Evolutionary conservation across 2,888 invertebrate species (phyloP).

Genomic region (Sturmia bella): DNA sequence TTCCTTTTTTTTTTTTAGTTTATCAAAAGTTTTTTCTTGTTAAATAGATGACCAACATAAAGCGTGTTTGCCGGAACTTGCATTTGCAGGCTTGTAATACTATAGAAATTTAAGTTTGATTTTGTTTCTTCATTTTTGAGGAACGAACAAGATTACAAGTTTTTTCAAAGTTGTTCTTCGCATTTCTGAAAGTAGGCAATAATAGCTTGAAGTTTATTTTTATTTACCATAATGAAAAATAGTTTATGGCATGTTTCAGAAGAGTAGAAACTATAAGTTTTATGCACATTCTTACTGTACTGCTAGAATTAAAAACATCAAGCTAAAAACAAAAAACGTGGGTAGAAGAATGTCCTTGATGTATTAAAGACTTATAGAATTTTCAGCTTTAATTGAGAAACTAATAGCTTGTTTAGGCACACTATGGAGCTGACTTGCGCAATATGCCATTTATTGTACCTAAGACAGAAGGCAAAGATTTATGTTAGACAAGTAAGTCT

Average conservation of each 20-base stretch:
- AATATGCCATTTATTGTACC: no score
- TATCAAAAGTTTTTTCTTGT: conserved; percentile 53
- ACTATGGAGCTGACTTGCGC: no score
- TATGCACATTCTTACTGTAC: no score
- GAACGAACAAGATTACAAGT: conserved; percentile 32
- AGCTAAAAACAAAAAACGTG: no score
- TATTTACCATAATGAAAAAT: conserved; percentile 18
- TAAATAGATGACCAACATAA: conserved; percentile 58
- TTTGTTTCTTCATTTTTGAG: not conserved
- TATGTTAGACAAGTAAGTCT: no score
- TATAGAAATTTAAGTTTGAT: not conserved
- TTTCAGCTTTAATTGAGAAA: no score
- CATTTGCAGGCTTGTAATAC: not conserved
- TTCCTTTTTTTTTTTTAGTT: conserved; percentile 13
- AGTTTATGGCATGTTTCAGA: conserved; percentile 20
- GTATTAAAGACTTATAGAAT: no score
- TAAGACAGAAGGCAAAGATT: no score
- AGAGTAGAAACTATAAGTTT: conserved; percentile 9
- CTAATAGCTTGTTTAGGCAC: no score
- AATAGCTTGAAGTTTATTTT: conserved; percentile 15
- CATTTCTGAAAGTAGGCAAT: conserved; percentile 38
- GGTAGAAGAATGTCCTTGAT: no score
- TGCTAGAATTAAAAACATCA: no score
- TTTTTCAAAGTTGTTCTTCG: conserved; percentile 29
- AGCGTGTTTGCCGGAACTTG: conserved; percentile 51